Evolutionary conservation across 1,140 invertebrate genomes (phyloP), one percentile per base, ranked within the genome.

Genomic region (Pararge aegeria): DNA sequence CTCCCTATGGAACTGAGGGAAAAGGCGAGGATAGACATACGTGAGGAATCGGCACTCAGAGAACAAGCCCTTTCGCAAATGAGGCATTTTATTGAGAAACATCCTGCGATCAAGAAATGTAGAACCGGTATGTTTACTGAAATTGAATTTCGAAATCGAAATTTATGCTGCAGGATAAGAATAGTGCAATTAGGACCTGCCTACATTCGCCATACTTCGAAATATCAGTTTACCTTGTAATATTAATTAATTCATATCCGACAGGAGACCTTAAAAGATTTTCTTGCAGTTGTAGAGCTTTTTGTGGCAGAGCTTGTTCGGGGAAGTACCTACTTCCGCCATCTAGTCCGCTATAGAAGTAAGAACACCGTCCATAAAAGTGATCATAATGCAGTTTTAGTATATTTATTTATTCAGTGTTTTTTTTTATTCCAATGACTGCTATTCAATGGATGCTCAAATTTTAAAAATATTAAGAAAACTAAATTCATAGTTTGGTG

Each of bases 31-130:
- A 77, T 91, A 5, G 94, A 96, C 73, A 83, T 96, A 5, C 89
- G 95, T 29, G 95, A 96, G 83, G 94, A 96, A 68, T 93, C 94
- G 5, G 90, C 87, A 0, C 92, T 93, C 5, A 83, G 94, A n/a
- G 91, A 94, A 1, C 94, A 96, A 61, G 91, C 94, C 0, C 70
- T 96, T 62, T 79, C 92, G 18, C 94, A 95, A 75, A 93, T 96
- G 77, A 90, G 94, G 30, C 92, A 95, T 54, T 96, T 95, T 92
- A 95, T 96, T 44, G 78, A 90, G 1, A 96, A 95, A 75, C 94
- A 96, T 90, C 94, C 94, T 0, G 87, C 92, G 9, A 96, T 96
- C 24, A 94, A 93, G 64, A 93, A 92, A 63, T 96, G 95, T 78
- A 90, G 95, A 44, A 95, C 93, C 44, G 93, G 93, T 93, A 73